Base-by-base conservation (phyloP, 2,888 invertebrate species). In the Latrodectus elegans region DNA sequence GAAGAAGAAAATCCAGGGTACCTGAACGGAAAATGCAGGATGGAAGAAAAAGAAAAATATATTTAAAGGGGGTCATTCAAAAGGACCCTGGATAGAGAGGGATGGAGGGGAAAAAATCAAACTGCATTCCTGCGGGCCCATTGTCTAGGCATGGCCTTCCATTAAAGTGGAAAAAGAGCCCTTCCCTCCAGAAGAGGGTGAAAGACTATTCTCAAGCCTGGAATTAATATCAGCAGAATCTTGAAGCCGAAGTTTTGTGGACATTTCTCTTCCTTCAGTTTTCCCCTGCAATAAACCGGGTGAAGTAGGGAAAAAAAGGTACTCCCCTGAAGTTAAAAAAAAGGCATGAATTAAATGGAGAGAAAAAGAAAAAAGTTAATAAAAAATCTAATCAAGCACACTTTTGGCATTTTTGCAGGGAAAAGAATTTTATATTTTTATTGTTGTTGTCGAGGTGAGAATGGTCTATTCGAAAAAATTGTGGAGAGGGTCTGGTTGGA, bases 111-210 rank as follows among this genome's bases (percentile, higher is more conserved):
- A 68, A 22, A 68, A 17, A 68, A 68, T 12, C 15, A 68, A 64
- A 70, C 67, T 65, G 80, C 86, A 87, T 87, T 87, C 81, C 76
- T 87, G 86, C 67, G 86, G 86, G 73, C 67, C 81, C 86, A 87
- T 87, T 87, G 86, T 87, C 86, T 81, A 77, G 75, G 81, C 81
- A 81, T 52, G 86, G 72, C 53, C 52, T 72, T 87, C 86, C 81
- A 87, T 87, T 87, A 87, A 87, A 87, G 75, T 53, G 53, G 75
- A 60, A 60, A 60, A 70, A 74, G 76, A 52, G 22, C 84, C 38
- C 38, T 53, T 73, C 71, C 75, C 86, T 81, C 77, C n/a, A 55
- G 77, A 72, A 51, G 17, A 73, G 55, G 70, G n/a, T 26, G 12
- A 12, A 12, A n/a, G 15, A 22, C 53, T 67, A 51, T 72, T 72